Base-by-base conservation (phyloP, 2,113 vertebrate species). In the Ifrita kowaldi region DNA sequence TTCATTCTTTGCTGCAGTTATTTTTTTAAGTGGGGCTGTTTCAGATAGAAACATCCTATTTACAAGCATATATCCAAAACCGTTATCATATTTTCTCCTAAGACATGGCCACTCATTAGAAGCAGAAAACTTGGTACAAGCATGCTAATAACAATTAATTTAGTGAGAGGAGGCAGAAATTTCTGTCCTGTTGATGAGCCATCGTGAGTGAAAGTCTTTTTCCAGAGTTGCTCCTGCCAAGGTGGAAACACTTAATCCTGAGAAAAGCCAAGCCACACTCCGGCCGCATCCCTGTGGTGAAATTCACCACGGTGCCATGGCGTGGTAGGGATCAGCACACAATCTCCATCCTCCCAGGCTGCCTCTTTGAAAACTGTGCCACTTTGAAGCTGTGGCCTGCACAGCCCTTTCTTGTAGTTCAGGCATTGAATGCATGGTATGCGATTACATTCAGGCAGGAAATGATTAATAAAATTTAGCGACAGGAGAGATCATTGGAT, bases 391-490 rank as follows among this genome's bases (percentile, higher is more conserved):
- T 81, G 68, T 64, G 83, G 42, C 86, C 68, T 90, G 47, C 68
- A 55, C 52, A 70, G 27, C 71, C 30, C 47, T 78, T 63, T 63
- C 37, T 59, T 80, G 59, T 81, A 90, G 50, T 47, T 90, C 56
- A 70, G 74, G n/a, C 68, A 86, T 7, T 90, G 83, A 88, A 76
- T 80, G 60, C 27, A 8, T 53, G 60, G 76, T 92, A 68, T 91
- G 91, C 56, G 86, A 95, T 95, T 71, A 39, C 64, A 87, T 91
- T 95, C 0, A 0, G 56, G 41, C 76, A 95, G 95, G 95, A 95
- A 96, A 93, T 95, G 84, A 94, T 96, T 97, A 55, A 92, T 96
- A 92, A 87, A 92, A 77, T 91, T 59, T 75, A 92, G 93, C 94
- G 93, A 84, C 92, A 95, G 83, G 71, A 87, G 71, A 95, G 80